phyloP scores from a whole-genome alignment of 2,888 invertebrate genomes.

The Tortrix viridana region DNA sequence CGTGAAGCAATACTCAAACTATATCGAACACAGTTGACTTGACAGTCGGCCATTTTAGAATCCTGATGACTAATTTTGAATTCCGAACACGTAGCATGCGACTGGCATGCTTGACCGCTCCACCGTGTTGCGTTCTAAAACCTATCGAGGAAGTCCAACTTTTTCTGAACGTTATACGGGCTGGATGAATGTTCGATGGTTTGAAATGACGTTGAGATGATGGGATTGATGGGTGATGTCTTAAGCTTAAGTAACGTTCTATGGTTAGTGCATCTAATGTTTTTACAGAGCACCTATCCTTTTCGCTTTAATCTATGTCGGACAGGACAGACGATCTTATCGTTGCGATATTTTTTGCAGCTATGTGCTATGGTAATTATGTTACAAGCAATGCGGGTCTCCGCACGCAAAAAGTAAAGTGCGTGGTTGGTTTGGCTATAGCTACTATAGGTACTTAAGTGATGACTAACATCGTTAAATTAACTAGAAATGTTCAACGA shows the following conservation, averaged over 20 bases:
- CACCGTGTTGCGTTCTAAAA: slow-evolving; percentile 48
- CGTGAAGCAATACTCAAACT: slow-evolving; percentile 26
- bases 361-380: slow-evolving; percentile 25
- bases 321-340: slow-evolving; percentile 12
- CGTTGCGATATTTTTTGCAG: slow-evolving; percentile 15
- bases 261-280: slow-evolving; percentile 6
- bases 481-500: too few relatives aligned
- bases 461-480: too few relatives aligned
- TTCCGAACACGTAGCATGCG: slow-evolving; percentile 65
- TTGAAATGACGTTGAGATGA: slow-evolving; percentile 26
- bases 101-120: slow-evolving; percentile 51
- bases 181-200: slow-evolving; percentile 25
- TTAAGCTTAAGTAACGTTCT: slow-evolving; percentile 16
- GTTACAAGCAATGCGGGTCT: slow-evolving; percentile 31
- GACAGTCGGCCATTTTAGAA: slow-evolving; percentile 66
- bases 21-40: slow-evolving; percentile 41
- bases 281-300: not conserved
- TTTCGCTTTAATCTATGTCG: not conserved
- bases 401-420: slow-evolving; percentile 18
- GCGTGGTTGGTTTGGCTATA: not conserved
- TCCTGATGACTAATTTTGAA: slow-evolving; percentile 71
- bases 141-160: slow-evolving; percentile 42
- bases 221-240: slow-evolving; percentile 25
- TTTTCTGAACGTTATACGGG: slow-evolving; percentile 34
- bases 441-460: not conserved